phyloP scores from a whole-genome alignment of 2,888 invertebrate species.

The Taenaris catops region DNA sequence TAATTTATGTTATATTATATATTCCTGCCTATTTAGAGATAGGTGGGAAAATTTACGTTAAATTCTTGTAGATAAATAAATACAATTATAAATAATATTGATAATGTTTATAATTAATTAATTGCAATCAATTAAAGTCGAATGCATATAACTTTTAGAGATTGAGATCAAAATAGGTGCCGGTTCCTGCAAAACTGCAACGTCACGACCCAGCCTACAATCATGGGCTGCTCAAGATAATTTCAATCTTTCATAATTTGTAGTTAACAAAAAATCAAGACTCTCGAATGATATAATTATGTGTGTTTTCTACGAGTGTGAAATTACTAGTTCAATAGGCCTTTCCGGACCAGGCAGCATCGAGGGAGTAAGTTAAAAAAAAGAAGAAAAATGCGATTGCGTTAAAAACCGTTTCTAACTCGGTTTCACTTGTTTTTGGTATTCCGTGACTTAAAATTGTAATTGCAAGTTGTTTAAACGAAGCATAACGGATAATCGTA shows the following conservation, averaged over 20 bases:
- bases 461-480: conserved; percentile 24
- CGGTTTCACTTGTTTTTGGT: conserved; percentile 21
- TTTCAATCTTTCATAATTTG: conserved; percentile 69
- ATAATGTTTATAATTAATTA: too few species aligned
- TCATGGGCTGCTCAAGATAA: conserved; percentile 69
- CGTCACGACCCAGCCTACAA: conserved; percentile 60
- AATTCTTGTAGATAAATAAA: too few species aligned
- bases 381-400: conserved; percentile 37
- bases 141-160: conserved; percentile 3
- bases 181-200: conserved; percentile 37
- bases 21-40: too few species aligned
- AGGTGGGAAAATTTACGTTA: too few species aligned
- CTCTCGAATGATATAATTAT: conserved; percentile 72
- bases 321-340: conserved; percentile 71
- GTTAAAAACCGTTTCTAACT: conserved; percentile 24
- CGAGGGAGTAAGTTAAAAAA: conserved; percentile 31
- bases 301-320: conserved; percentile 64
- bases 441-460: conserved; percentile 22
- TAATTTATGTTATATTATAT: too few species aligned
- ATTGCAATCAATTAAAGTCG: too few species aligned
- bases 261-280: conserved; percentile 60
- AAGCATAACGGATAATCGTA: conserved; percentile 22
- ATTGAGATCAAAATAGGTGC: conserved; percentile 23
- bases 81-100: too few species aligned
- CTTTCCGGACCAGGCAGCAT: conserved; percentile 31